These are phyloP conservation scores for Megastigmus dorsalis DNA, from an alignment of 2,888 invertebrate genomes.

Conservation along the genomic window DNA sequence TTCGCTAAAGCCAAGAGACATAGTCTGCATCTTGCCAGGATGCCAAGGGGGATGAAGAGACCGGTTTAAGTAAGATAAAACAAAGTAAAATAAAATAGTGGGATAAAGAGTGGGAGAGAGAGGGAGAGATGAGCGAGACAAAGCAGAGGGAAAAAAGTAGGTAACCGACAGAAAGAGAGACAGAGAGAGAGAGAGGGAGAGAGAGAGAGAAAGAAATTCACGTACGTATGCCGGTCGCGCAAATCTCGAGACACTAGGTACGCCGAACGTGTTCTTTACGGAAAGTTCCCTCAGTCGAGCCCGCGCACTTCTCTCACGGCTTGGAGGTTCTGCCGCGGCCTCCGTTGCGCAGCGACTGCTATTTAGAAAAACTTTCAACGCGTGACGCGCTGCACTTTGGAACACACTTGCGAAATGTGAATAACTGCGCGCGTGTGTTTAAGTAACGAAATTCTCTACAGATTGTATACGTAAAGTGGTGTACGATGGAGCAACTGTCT, in stretches of 20 bases:
- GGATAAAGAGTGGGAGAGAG: not conserved
- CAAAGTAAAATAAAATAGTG: not conserved
- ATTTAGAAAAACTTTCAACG: constrained; percentile 35
- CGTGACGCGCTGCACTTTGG: constrained; percentile 27
- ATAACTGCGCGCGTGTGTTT: not conserved
- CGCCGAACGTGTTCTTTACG: constrained; percentile 6
- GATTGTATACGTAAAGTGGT: no score
- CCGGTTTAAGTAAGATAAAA: no score
- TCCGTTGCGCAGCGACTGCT: no score
- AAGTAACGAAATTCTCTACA: not conserved
- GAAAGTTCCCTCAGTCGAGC: not conserved
- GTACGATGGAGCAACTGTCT: no score
- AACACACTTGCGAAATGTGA: not conserved
- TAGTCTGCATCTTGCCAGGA: no score
- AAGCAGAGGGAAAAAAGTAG: not conserved
- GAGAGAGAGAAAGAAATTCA: not conserved
- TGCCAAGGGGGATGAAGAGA: no score
- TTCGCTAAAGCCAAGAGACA: no score
- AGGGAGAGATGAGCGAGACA: not conserved
- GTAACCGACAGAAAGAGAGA: not conserved
- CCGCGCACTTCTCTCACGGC: not conserved
- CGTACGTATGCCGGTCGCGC: constrained; percentile 14
- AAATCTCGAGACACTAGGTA: not conserved
- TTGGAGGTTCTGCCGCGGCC: no score
- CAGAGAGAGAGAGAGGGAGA: not conserved